A percentile compares a stretch with the other conserved stretches of the same genome.
Conservation (phyloP, 2,888 invertebrate species). For the Gryllus longicercus region DNA sequence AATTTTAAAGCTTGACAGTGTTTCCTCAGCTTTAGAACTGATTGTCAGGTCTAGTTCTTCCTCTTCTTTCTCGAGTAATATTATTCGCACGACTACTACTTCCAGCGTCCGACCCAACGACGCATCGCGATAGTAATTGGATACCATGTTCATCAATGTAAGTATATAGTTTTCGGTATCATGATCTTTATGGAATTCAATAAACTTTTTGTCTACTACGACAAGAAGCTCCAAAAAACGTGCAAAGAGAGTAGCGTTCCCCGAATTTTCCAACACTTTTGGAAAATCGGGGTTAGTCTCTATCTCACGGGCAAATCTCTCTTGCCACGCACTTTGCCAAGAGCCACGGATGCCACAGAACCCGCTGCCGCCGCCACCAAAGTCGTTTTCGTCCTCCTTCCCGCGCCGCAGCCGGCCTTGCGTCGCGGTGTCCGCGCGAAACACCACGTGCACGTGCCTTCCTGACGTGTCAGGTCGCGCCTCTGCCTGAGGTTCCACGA, state of each 20-base stretch:
- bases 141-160: constrained; percentile 88
- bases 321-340: constrained; percentile 43
- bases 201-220: constrained; percentile 85
- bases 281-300: background rate
- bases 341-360: background rate
- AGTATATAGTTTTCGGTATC: constrained; percentile 81
- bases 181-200: constrained; percentile 66
- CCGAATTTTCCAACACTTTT: background rate
- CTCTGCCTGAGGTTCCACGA: constrained; percentile 58
- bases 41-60: constrained; percentile 51
- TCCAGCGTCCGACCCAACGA: constrained; percentile 57
- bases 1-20: constrained; percentile 60
- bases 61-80: constrained; percentile 55
- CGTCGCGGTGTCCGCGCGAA: constrained; percentile 45
- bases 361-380: background rate
- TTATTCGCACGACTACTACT: constrained; percentile 55
- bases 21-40: constrained; percentile 53
- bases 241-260: background rate
- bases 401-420: background rate
- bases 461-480: constrained; percentile 50
- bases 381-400: no score
- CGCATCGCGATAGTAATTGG: constrained; percentile 50
- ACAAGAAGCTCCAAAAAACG: constrained; percentile 73
- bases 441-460: constrained; percentile 57
- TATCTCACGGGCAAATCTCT: constrained; percentile 40